Evolutionary conservation across 2,113 vertebrate species (phyloP).

Genomic region (Otocyon megalotis): DNA sequence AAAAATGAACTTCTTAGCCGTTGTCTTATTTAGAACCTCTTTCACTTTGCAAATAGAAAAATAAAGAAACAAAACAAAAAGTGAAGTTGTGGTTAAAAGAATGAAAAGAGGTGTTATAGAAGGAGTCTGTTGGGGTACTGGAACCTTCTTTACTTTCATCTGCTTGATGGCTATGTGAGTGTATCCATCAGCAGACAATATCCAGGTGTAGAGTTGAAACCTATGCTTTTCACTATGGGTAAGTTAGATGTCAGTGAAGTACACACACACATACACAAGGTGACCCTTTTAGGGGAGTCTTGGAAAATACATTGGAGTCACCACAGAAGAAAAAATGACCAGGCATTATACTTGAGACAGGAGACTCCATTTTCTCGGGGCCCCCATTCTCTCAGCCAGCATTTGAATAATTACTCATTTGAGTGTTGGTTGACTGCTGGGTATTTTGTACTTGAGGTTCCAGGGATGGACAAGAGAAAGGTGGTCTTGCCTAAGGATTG

Average conservation of each 20-base stretch:
- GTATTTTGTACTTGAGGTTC: too few species aligned
- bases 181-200: background rate
- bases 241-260: background rate
- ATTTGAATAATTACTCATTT: background rate
- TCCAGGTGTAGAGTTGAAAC: background rate
- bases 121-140: background rate
- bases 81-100: background rate
- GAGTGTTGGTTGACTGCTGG: background rate
- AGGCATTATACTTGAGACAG: too few species aligned
- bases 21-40: background rate
- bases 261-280: background rate
- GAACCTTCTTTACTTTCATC: background rate
- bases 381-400: background rate
- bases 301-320: background rate
- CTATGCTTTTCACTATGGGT: background rate
- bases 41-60: constrained; percentile 31
- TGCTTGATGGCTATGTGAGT: too few species aligned
- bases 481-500: background rate
- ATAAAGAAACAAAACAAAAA: background rate
- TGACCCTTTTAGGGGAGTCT: background rate
- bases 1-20: background rate
- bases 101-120: background rate
- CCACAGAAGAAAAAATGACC: background rate
- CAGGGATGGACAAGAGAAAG: background rate
- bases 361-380: background rate